phyloP scores from a whole-genome alignment of 2,888 invertebrate genomes.

The Sinentomon sp. region DNA sequence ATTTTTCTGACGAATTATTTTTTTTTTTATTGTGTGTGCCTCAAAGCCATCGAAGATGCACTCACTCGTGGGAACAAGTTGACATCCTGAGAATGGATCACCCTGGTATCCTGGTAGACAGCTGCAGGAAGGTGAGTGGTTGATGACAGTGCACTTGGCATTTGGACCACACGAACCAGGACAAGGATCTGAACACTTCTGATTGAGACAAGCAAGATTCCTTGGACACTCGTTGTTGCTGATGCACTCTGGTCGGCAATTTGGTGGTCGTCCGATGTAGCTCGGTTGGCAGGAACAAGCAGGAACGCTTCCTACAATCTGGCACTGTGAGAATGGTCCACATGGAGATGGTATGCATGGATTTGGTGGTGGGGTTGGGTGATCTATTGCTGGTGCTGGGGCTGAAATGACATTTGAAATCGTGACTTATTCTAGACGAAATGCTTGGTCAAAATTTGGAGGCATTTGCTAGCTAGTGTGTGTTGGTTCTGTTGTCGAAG shows the following conservation, averaged over 20 bases:
- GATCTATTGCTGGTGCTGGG: no score
- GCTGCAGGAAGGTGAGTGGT: slow-evolving; percentile 61
- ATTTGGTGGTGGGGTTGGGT: no score
- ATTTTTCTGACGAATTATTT: no score
- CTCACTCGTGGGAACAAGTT: no score
- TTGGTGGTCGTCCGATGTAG: slow-evolving; percentile 35
- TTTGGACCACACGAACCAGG: slow-evolving; percentile 46
- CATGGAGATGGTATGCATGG: slow-evolving; percentile 12
- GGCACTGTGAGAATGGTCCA: slow-evolving; percentile 16
- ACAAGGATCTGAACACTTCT: slow-evolving; percentile 27
- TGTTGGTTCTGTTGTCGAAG: no score
- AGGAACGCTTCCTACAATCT: slow-evolving; percentile 22
- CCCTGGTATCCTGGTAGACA: slow-evolving; percentile 45
- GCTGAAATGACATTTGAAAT: no score
- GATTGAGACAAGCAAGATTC: slow-evolving; percentile 40
- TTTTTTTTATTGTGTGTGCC: no score
- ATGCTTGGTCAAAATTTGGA: no score
- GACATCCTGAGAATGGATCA: slow-evolving; percentile 52
- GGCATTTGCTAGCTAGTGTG: no score
- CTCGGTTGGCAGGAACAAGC: slow-evolving; percentile 39
- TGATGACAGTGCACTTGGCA: slow-evolving; percentile 52
- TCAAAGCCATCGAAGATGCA: no score
- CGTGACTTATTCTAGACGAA: no score
- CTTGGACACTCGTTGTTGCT: slow-evolving; percentile 37
- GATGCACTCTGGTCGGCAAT: slow-evolving; percentile 36